Conservation (phyloP, 2,113 vertebrate genomes). For the Melanerpes aurifrons region DNA sequence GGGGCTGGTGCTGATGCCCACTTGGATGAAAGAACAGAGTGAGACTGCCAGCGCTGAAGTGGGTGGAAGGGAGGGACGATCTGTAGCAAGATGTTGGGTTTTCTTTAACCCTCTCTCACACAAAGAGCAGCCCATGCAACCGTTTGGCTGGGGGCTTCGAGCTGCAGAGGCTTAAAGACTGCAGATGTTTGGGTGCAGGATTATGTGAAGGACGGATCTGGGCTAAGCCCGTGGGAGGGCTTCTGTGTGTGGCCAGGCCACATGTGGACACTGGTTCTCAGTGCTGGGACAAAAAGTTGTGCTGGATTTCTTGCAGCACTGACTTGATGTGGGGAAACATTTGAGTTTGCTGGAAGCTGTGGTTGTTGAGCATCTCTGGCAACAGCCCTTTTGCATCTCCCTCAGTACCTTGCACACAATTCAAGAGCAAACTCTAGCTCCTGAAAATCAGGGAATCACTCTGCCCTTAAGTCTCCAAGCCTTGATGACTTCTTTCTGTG, state of each 20-base stretch:
- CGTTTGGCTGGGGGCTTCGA: accelerated
- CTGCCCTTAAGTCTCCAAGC: neutral
- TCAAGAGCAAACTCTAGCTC: neutral
- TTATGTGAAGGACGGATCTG: neutral
- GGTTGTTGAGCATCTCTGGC: neutral
- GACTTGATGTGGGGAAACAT: neutral
- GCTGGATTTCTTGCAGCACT: neutral
- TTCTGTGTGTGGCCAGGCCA: neutral
- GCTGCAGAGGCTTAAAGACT: accelerated
- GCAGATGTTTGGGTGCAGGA: neutral
- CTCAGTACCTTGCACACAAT: neutral
- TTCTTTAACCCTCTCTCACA: slow-evolving; percentile 53
- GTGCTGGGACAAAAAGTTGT: neutral
- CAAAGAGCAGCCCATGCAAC: neutral
- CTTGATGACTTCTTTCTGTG: neutral
- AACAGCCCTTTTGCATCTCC: neutral
- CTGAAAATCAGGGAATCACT: neutral
- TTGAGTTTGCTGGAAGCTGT: neutral
- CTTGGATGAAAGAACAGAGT: slow-evolving; percentile 65
- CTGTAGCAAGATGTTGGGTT: slow-evolving; percentile 55
- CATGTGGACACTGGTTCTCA: neutral
- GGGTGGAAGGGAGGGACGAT: slow-evolving; percentile 62
- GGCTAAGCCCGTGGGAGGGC: neutral
- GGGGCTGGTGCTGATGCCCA: slow-evolving; percentile 71
- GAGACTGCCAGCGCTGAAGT: slow-evolving; percentile 26